Percentiles rank a stretch among this genome's conserved stretches.
Evolutionary conservation across 2,113 vertebrate species (phyloP).

Genomic region (Dipodomys stephensi): DNA sequence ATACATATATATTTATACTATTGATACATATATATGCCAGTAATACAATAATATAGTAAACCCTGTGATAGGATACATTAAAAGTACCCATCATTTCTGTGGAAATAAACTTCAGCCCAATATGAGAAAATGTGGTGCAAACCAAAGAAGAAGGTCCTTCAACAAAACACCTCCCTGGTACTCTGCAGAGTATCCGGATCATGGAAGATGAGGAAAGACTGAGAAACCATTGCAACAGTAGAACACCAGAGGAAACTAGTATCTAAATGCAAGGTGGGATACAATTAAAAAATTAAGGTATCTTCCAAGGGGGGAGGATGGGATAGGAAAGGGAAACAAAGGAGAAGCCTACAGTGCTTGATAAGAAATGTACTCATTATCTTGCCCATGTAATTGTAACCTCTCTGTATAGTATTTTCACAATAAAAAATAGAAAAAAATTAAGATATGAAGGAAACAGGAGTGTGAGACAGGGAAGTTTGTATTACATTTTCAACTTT

Average conservation of each 20-base stretch:
- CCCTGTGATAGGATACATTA: neutral
- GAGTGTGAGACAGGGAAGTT: neutral
- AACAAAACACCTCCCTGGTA: neutral
- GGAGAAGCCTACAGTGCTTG: too few species aligned
- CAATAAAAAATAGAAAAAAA: too few species aligned
- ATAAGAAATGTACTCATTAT: too few species aligned
- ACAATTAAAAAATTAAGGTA: too few species aligned
- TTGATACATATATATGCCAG: neutral
- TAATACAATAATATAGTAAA: neutral
- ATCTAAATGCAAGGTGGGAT: neutral
- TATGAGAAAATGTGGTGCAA: neutral
- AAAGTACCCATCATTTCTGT: neutral
- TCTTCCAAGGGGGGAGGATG: too few species aligned
- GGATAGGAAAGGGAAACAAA: too few species aligned
- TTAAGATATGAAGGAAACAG: neutral
- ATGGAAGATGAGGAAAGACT: neutral
- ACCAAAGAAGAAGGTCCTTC: neutral
- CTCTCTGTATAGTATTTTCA: too few species aligned
- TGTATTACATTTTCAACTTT: slow-evolving; percentile 11
- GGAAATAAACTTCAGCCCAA: neutral
- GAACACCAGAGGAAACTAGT: neutral
- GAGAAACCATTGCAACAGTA: neutral
- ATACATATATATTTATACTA: too few species aligned
- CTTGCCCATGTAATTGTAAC: too few species aligned
- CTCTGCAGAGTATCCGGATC: neutral